These are phyloP conservation scores for Cyprinodon diabolis DNA, from an alignment of 2,797 vertebrate species.

Conservation along the genomic window DNA sequence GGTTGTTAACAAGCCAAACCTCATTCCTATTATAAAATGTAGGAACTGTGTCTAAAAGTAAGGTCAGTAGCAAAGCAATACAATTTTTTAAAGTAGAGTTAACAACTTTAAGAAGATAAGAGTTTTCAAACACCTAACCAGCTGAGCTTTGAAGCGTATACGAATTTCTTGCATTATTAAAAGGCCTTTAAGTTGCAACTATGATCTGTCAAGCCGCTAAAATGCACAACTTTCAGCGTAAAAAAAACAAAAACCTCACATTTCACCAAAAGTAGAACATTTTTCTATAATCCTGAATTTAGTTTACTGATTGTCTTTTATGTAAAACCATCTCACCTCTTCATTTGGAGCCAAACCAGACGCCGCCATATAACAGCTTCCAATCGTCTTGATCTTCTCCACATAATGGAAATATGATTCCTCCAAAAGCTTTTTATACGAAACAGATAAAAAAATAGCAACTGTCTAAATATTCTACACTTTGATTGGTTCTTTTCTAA, in stretches of 20 bases:
- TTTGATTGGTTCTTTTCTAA: background rate
- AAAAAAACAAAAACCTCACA: background rate
- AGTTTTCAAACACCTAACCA: background rate
- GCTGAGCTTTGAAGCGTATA: too few relatives aligned
- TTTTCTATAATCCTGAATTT: background rate
- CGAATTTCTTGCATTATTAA: background rate
- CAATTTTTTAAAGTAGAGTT: background rate
- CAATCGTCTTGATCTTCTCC: constrained; percentile 86
- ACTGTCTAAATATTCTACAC: background rate
- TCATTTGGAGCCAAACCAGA: constrained; percentile 80
- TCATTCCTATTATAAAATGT: background rate
- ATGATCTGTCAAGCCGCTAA: background rate
- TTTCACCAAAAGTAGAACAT: background rate
- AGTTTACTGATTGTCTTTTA: background rate
- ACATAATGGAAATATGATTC: constrained; percentile 81
- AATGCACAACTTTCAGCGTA: background rate
- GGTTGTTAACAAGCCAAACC: too few relatives aligned
- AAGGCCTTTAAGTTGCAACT: background rate
- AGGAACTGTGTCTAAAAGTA: background rate
- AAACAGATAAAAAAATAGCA: constrained; percentile 6
- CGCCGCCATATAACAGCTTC: constrained; percentile 84
- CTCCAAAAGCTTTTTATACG: constrained; percentile 72
- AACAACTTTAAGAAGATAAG: background rate
- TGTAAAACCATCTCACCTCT: constrained; percentile 53
- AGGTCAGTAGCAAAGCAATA: background rate